Base-by-base conservation (phyloP, 2,888 invertebrate genomes). In the Panopea generosa region DNA sequence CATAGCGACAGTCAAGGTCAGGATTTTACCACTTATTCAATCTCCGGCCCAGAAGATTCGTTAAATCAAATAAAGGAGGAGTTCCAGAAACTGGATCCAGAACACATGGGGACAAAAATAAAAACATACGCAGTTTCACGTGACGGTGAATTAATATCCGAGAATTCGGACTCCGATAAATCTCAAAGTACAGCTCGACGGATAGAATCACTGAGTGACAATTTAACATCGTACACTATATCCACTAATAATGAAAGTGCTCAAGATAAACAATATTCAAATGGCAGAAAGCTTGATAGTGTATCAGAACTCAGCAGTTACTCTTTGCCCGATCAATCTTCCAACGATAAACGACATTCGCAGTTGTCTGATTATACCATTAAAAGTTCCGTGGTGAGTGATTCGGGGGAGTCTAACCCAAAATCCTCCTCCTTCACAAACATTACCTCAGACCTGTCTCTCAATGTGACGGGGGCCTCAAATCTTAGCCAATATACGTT, bases 351-450 rank as follows among this genome's bases (percentile, higher is more conserved):
- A 43, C 20, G 55, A 55, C 29, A 26, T 47, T 59, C 63, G 2
- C 59, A 59, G 14, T 49, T 79, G 27, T 75, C 75, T 6, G 63
- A 68, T 49, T 74, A 67, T 27, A 72, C 75, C 0, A 52, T 63
- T 7, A 66, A 72, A 69, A 76, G 65, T 73, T 65, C 74, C 60
- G 22, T 74, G 57, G 26, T 78, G 62, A 70, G 63, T 67, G 65
- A 73, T 45, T 74, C 81, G 43, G 70, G 69, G 59, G 65, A 69
- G 9, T 75, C 82, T 11, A 70, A 77, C 20, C 73, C 72, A 11
- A 75, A 80, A 50, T 83, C 77, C 24, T 73, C 78, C n/a, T 79
- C 79, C n/a, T 79, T 79, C 33, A 78, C 72, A 11, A 77, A 55
- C 26, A 57, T 77, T 33, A 79, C 77, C 18, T 77, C 81, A 1